Conservation (phyloP, 1,140 invertebrate genomes). For the Solenopsis invicta region DNA sequence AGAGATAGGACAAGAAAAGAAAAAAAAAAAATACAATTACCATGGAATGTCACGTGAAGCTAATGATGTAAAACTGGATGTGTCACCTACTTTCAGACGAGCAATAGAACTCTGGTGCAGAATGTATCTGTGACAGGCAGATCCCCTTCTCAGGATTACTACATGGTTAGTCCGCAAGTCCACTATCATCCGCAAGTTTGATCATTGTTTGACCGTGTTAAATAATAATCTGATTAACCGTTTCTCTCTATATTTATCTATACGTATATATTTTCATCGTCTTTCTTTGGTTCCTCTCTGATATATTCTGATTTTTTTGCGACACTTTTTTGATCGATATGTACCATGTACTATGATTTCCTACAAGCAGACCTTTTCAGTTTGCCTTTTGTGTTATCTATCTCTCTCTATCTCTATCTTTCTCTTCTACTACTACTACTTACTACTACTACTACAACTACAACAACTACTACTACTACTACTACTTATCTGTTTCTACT, state of each 20-base stretch:
- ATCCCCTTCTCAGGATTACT: slow-evolving; percentile 88
- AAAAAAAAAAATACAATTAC: slow-evolving; percentile 50
- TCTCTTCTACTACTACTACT: slow-evolving; percentile 40
- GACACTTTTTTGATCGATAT: slow-evolving; percentile 59
- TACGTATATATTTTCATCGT: slow-evolving; percentile 58
- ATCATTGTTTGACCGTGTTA: slow-evolving; percentile 87
- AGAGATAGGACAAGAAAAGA: slow-evolving; percentile 55
- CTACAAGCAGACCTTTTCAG: slow-evolving; percentile 60
- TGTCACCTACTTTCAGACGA: slow-evolving; percentile 88
- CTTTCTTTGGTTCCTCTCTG: slow-evolving; percentile 39
- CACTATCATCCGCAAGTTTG: slow-evolving; percentile 84
- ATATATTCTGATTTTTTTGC: slow-evolving; percentile 63
- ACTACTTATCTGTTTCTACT: slow-evolving; percentile 49
- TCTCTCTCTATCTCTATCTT: slow-evolving; percentile 27
- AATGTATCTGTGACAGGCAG: slow-evolving; percentile 88
- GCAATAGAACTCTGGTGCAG: slow-evolving; percentile 88
- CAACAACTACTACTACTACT: slow-evolving; percentile 9
- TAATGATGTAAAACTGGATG: slow-evolving; percentile 86
- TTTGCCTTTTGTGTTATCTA: slow-evolving; percentile 66
- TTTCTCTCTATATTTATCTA: slow-evolving; percentile 63
- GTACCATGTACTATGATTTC: slow-evolving; percentile 57
- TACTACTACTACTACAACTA: background rate
- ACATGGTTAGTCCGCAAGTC: slow-evolving; percentile 88
- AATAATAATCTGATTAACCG: slow-evolving; percentile 82
- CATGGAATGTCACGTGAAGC: slow-evolving; percentile 68